Conservation (phyloP, 2,888 invertebrate species). For the Sabatieria punctata region DNA sequence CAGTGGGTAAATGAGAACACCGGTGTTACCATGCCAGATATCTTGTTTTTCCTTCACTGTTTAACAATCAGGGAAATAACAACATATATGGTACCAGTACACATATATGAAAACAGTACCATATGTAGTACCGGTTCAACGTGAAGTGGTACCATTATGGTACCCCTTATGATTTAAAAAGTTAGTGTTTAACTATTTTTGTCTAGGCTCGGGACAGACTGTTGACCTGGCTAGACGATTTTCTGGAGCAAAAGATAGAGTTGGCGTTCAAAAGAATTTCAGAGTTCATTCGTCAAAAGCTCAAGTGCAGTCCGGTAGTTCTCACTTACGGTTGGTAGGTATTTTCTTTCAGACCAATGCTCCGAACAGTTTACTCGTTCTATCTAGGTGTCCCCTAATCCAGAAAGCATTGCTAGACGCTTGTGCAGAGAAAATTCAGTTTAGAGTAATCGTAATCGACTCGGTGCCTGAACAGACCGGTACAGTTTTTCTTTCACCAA, state of each 20-base stretch:
- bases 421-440: background rate
- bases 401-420: constrained; percentile 4
- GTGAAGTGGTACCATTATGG: too few species aligned
- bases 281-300: constrained; percentile 13
- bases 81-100: too few species aligned
- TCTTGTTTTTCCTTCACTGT: too few species aligned
- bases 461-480: background rate
- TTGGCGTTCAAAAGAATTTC: constrained; percentile 16
- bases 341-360: background rate
- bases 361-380: background rate
- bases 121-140: too few species aligned
- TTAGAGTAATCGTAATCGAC: constrained; percentile 5
- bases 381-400: constrained; percentile 2
- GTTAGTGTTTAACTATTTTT: too few species aligned
- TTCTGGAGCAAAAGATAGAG: constrained; percentile 13
- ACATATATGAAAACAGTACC: too few species aligned
- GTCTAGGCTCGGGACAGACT: constrained; percentile 7
- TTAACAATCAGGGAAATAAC: too few species aligned
- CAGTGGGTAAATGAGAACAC: too few species aligned
- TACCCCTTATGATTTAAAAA: too few species aligned
- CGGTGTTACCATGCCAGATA: too few species aligned
- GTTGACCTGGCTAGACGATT: constrained; percentile 13
- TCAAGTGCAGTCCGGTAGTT: constrained; percentile 11
- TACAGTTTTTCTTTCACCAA: background rate
- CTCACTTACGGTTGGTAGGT: constrained; percentile 15